A percentile compares a stretch with the other conserved stretches of the same genome.
Conservation (phyloP, 1,140 invertebrate genomes). For the Campoletis sonorensis region DNA sequence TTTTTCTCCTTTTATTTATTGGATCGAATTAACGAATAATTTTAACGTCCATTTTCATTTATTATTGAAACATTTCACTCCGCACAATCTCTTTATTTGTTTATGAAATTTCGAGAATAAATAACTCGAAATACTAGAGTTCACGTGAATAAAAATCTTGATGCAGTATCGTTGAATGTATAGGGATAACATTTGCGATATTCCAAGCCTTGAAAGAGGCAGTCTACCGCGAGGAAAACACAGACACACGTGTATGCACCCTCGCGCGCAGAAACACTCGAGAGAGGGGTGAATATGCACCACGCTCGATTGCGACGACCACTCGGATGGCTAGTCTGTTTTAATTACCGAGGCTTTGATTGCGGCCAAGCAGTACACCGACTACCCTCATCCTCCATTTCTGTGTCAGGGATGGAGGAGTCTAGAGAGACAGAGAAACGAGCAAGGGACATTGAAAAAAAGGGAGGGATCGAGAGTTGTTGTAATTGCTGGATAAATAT, state of each 20-base stretch:
- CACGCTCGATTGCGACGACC: constrained; percentile 52
- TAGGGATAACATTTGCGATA: not conserved
- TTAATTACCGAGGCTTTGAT: constrained; percentile 57
- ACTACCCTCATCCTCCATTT: not conserved
- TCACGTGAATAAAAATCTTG: not conserved
- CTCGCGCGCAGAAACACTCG: not conserved
- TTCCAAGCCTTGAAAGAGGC: constrained; percentile 43
- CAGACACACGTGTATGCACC: not conserved
- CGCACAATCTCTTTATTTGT: too few species aligned
- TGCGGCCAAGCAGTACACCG: constrained; percentile 43
- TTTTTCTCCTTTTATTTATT: too few species aligned
- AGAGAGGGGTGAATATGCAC: constrained; percentile 14
- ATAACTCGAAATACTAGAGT: not conserved
- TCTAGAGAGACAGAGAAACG: too few species aligned
- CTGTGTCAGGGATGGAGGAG: too few species aligned
- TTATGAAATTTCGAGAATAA: not conserved
- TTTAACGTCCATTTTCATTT: too few species aligned
- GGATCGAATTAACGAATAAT: too few species aligned
- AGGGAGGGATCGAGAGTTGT: too few species aligned
- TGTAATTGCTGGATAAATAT: too few species aligned
- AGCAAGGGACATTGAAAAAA: too few species aligned
- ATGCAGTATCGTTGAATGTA: not conserved
- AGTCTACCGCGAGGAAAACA: constrained; percentile 17
- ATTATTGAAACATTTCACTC: too few species aligned
- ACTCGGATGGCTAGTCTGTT: constrained; percentile 46